phyloP scores from a whole-genome alignment of 1,140 invertebrate genomes.

The Ptiloglossa arizonensis region DNA sequence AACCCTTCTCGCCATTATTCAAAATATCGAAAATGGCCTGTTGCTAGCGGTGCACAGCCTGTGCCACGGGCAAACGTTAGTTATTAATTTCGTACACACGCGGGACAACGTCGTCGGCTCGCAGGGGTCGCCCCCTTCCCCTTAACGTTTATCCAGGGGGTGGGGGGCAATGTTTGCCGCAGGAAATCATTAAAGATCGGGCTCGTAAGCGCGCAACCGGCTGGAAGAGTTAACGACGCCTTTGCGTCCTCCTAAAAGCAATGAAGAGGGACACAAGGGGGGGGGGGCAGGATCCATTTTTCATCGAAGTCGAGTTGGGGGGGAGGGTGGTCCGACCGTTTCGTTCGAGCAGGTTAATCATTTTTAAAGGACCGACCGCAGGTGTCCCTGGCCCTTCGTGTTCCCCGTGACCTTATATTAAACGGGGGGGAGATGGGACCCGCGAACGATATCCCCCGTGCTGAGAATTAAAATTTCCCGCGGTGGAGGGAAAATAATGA shows the following conservation, averaged over 20 bases:
- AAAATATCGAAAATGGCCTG: too few species aligned
- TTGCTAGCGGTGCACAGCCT: too few species aligned
- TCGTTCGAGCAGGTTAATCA: slow-evolving; percentile 71
- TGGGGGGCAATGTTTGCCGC: neutral
- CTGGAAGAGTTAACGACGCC: slow-evolving; percentile 68
- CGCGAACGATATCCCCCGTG: slow-evolving; percentile 36
- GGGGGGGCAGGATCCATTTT: slow-evolving; percentile 67
- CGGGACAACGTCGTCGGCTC: too few species aligned
- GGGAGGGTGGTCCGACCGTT: slow-evolving; percentile 12
- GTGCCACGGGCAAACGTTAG: too few species aligned
- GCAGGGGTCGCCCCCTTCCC: too few species aligned
- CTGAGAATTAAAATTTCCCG: slow-evolving; percentile 67
- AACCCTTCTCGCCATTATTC: too few species aligned
- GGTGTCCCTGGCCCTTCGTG: slow-evolving; percentile 62
- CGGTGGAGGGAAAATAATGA: slow-evolving; percentile 70
- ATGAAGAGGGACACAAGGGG: too few species aligned
- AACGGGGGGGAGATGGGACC: slow-evolving; percentile 18
- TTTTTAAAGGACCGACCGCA: slow-evolving; percentile 74
- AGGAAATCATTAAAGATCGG: slow-evolving; percentile 34
- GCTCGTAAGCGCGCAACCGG: neutral
- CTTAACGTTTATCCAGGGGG: slow-evolving; percentile 4
- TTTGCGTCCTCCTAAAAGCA: slow-evolving; percentile 61
- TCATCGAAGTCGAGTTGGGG: slow-evolving; percentile 67
- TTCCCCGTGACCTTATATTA: slow-evolving; percentile 59
- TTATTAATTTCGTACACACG: neutral